These are phyloP conservation scores for Phorcus lineatus DNA, from an alignment of 2,888 invertebrate species.

Conservation along the genomic window DNA sequence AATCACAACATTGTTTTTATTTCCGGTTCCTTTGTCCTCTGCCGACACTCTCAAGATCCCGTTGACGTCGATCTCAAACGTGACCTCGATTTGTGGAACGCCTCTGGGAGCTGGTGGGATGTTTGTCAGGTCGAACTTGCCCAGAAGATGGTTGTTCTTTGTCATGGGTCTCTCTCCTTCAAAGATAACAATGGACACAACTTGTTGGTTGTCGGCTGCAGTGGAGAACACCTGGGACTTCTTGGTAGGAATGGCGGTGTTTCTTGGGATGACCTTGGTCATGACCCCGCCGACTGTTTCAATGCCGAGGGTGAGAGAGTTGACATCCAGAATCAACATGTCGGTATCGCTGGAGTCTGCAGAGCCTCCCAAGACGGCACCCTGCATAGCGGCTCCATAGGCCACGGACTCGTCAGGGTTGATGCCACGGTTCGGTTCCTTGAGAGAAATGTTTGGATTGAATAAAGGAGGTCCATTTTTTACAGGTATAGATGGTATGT, in stretches of 20 bases:
- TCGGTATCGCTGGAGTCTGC: slow-evolving; percentile 87
- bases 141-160: slow-evolving; percentile 98
- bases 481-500: too few species aligned
- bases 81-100: slow-evolving; percentile 76
- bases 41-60: slow-evolving; percentile 83
- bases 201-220: slow-evolving; percentile 98
- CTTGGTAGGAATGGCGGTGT: slow-evolving; percentile 99
- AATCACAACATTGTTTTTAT: slow-evolving; percentile 98
- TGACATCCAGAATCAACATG: slow-evolving; percentile 86
- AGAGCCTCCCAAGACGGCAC: slow-evolving; percentile 98
- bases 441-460: slow-evolving; percentile 20
- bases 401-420: slow-evolving; percentile 99
- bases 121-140: slow-evolving; percentile 97
- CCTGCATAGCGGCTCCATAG: slow-evolving; percentile 98
- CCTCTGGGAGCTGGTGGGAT: slow-evolving; percentile 86
- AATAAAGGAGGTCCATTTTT: background rate
- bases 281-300: slow-evolving; percentile 99
- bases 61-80: slow-evolving; percentile 79
- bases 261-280: slow-evolving; percentile 97
- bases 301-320: slow-evolving; percentile 98
- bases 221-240: slow-evolving; percentile 99
- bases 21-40: slow-evolving; percentile 99
- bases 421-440: slow-evolving; percentile 97
- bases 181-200: slow-evolving; percentile 92
- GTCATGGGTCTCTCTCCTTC: slow-evolving; percentile 99